Evolutionary conservation across 2,797 vertebrate species (phyloP).

Genomic region (Sphenodon punctatus): DNA sequence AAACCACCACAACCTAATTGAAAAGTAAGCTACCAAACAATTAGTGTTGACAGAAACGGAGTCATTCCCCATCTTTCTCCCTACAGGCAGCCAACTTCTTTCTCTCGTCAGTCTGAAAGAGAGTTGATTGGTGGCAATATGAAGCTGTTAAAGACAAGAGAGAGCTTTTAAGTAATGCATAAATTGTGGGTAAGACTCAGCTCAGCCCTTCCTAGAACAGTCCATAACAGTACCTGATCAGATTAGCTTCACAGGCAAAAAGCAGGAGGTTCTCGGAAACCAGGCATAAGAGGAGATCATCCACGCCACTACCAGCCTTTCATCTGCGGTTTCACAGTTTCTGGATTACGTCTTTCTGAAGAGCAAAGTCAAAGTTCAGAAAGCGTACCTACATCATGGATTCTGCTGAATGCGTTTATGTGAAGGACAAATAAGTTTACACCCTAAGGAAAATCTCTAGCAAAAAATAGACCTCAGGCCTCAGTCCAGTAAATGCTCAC

Average conservation of each 20-base stretch:
- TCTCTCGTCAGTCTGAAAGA: slow-evolving; percentile 42
- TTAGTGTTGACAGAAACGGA: slow-evolving; percentile 34
- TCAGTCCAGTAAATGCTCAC: no score
- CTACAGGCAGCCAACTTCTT: slow-evolving; percentile 38
- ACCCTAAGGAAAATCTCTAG: not conserved
- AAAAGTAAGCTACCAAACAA: not conserved
- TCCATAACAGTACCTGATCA: not conserved
- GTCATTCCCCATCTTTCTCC: slow-evolving; percentile 40
- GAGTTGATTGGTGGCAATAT: slow-evolving; percentile 44
- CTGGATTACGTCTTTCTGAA: not conserved
- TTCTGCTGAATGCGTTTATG: not conserved
- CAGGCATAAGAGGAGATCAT: not conserved
- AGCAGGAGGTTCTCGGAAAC: not conserved
- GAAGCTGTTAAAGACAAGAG: slow-evolving; percentile 52
- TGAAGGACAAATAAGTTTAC: not conserved
- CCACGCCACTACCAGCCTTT: no score
- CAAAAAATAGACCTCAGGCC: not conserved
- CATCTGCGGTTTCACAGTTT: no score
- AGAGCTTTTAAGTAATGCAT: slow-evolving; percentile 59
- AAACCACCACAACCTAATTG: not conserved
- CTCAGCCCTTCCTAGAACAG: no score
- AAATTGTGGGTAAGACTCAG: slow-evolving; percentile 39
- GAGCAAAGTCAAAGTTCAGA: not conserved
- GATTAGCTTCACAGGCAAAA: not conserved
- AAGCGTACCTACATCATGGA: not conserved